Evolutionary conservation across 2,113 vertebrate genomes (phyloP), one percentile per base, ranked within the genome.

Genomic region (Loxodonta africana): DNA sequence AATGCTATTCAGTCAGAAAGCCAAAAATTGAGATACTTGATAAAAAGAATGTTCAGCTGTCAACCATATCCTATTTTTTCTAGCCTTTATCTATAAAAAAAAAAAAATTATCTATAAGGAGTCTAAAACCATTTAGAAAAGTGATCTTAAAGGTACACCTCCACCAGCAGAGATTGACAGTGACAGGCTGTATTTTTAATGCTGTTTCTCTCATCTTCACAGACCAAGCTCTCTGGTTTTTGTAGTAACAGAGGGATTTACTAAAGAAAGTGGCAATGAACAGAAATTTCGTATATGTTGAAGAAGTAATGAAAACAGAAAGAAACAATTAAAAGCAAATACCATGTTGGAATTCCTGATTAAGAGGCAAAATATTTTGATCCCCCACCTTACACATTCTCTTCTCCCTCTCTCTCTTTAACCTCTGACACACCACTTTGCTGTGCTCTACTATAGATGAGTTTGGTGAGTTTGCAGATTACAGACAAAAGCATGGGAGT

Each of bases 31-130:
- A 91, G 62, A 92, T 33, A 44, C 17, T 91, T 93, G 76, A 41
- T 73, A 69, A 83, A 95, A 97, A 97, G 15, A n/a, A 87, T 65
- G 21, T 91, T 81, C 41, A 87, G 37, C 21, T 71, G 26, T 77
- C 3, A 23, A 69, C 57, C n/a, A 33, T 53, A 86, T 69, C 44
- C 25, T 83, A 46, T 74, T 94, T 95, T 21, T 82, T 44, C 20
- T 65, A 78, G 82, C 11, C 26, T 92, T 91, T 93, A 74, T 78
- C 48, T 82, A 6, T 46, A 8, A 96, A 37, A 37, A 37, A 37
- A 37, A 37, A 37, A 37, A 37, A 37, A 37, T 37, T 37, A 37
- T 78, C 48, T 82, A 6, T 46, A 8, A 96, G 41, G n/a, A 89
- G 28, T 76, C 28, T 20, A 83, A 88, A 46, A 76, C 26, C 25